Base-by-base conservation (phyloP, 37 sponge, comb jelly and placozoan genomes). In the Dysidea cf. avara region DNA sequence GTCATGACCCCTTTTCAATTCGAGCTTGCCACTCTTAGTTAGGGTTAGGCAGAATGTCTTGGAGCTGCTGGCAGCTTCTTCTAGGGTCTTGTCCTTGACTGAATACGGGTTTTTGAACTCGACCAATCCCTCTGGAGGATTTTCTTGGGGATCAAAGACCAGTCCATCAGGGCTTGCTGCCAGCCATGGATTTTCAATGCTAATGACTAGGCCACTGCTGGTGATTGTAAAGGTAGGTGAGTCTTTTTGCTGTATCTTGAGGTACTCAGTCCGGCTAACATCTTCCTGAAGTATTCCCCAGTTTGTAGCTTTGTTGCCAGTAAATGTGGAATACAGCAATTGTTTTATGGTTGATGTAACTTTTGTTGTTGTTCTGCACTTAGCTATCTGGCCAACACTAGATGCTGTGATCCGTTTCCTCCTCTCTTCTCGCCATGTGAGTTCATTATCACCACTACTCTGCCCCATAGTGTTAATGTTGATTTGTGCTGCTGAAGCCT, bases 371-470 rank as follows among this genome's bases (percentile, higher is more conserved):
- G n/a, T n/a, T n/a, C n/a, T n/a, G n/a, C n/a, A n/a, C n/a, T n/a
- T n/a, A n/a, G n/a, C n/a, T n/a, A n/a, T n/a, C n/a, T n/a, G n/a
- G n/a, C n/a, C 82, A 25, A 54, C 66, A 21, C 9, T 3, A 29
- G 82, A 82, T 4, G 75, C 71, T 43, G 82, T 82, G 20, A 82
- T n/a, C 34, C 82, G 17, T 64, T 74, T 82, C 16, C 66, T 64
- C 22, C 82, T 73, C 61, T 82, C 82, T 4, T 64, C 49, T 21
- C 2, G 66, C 82, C 82, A 82, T 24, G 16, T 29, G 22, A 74
- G 60, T n/a, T n/a, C n/a, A n/a, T n/a, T n/a, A n/a, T n/a, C n/a
- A n/a, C n/a, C n/a, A n/a, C n/a, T n/a, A n/a, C n/a, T n/a, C n/a
- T n/a, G n/a, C n/a, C n/a, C n/a, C n/a, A n/a, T n/a, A n/a, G n/a